Percentiles rank a stretch among this genome's conserved stretches.
Conservation (phyloP, 2,888 invertebrate genomes). For the Drosophila greeni region DNA sequence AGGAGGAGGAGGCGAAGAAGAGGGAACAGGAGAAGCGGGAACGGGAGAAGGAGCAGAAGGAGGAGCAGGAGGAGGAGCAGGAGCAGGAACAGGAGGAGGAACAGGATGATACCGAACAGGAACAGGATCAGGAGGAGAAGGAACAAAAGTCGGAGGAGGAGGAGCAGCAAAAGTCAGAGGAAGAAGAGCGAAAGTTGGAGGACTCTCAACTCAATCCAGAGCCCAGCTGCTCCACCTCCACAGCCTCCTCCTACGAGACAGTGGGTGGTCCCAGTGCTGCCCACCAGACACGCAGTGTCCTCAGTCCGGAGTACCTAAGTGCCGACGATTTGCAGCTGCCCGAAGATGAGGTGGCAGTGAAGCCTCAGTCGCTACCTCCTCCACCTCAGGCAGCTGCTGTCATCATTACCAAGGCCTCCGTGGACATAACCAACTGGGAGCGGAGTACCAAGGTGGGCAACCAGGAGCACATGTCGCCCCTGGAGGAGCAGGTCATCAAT, state of each 20-base stretch:
- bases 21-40: constrained; percentile 67
- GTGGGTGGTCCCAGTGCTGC: constrained; percentile 74
- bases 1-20: constrained; percentile 71
- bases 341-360: constrained; percentile 48
- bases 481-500: constrained; percentile 80
- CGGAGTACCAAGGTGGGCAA: constrained; percentile 77
- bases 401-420: constrained; percentile 86
- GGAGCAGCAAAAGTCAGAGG: no score
- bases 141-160: constrained; percentile 5
- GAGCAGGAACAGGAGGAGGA: constrained; percentile 20
- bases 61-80: constrained; percentile 75
- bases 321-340: constrained; percentile 78
- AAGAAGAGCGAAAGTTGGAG: constrained; percentile 5
- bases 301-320: constrained; percentile 78
- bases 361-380: constrained; percentile 42
- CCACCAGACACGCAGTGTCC: constrained; percentile 60
- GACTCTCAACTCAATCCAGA: constrained; percentile 32
- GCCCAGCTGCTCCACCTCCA: constrained; percentile 75
- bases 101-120: background rate
- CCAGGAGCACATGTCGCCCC: constrained; percentile 80
- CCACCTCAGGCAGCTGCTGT: constrained; percentile 82
- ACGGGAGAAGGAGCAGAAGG: constrained; percentile 58
- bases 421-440: constrained; percentile 81
- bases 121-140: constrained; percentile 7
- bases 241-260: constrained; percentile 78